phyloP scores from a whole-genome alignment of 2,113 vertebrate species.

The Origma solitaria region DNA sequence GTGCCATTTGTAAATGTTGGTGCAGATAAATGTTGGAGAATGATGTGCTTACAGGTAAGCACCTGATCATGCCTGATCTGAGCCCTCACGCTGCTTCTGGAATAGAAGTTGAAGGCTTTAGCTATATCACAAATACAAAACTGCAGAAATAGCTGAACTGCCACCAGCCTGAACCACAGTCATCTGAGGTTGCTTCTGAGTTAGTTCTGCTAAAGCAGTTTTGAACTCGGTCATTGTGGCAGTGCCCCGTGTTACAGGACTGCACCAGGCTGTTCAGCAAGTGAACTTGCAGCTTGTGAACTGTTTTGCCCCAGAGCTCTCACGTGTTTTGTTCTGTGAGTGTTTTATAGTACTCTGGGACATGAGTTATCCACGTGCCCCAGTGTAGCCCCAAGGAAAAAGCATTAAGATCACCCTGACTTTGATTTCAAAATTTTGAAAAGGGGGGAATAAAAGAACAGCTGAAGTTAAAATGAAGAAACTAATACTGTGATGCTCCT shows the following conservation, averaged over 20 bases:
- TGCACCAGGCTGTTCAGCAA: background rate
- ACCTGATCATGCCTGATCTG: background rate
- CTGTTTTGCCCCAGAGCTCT: background rate
- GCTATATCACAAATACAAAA: background rate
- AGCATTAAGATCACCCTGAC: background rate
- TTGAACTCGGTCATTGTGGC: background rate
- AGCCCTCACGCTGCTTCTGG: background rate
- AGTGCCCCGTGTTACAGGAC: background rate
- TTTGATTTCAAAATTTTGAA: background rate
- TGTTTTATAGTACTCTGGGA: background rate
- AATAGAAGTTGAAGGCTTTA: background rate
- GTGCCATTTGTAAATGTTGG: background rate
- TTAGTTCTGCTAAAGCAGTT: background rate
- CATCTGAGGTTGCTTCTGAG: background rate
- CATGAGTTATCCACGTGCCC: background rate
- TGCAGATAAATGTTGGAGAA: background rate
- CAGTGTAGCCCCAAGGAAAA: background rate
- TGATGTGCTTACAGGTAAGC: background rate
- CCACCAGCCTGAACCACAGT: accelerated
- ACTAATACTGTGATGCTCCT: background rate
- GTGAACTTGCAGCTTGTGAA: background rate
- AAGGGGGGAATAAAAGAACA: background rate
- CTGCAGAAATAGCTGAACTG: background rate
- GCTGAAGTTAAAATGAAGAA: background rate
- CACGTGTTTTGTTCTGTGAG: background rate